A percentile compares a stretch with the other conserved stretches of the same genome.
Conservation (phyloP, 2,888 invertebrate genomes). For the Urechis unicinctus region DNA sequence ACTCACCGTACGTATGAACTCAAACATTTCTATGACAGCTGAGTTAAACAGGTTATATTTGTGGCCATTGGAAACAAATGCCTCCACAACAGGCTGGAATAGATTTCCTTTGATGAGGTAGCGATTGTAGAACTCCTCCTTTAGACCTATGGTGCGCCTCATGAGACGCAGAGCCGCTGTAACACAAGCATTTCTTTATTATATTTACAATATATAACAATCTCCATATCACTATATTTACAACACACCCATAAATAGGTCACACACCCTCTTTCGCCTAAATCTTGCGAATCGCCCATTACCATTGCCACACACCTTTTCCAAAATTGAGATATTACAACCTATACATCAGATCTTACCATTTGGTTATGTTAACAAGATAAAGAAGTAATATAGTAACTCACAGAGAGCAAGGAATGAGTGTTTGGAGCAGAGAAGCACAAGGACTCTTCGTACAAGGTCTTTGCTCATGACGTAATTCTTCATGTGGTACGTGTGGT, state of each 20-base stretch:
- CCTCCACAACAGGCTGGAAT: conserved; percentile 92
- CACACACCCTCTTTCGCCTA: too few relatives aligned
- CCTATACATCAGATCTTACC: too few relatives aligned
- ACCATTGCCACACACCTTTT: too few relatives aligned
- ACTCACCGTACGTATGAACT: conserved; percentile 82
- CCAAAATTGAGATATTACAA: too few relatives aligned
- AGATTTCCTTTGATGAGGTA: conserved; percentile 91
- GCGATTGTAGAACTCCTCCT: conserved; percentile 97
- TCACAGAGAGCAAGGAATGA: conserved; percentile 88
- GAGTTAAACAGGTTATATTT: conserved; percentile 98
- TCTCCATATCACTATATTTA: too few relatives aligned
- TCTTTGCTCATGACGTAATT: conserved; percentile 96
- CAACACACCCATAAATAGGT: too few relatives aligned
- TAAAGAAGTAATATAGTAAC: too few relatives aligned
- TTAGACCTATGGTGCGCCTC: conserved; percentile 91
- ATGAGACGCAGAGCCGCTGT: conserved; percentile 87
- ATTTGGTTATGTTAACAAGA: too few relatives aligned
- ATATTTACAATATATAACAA: too few relatives aligned
- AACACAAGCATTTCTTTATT: conserved; percentile 17
- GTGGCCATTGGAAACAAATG: conserved; percentile 92
- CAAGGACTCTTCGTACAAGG: conserved; percentile 86
- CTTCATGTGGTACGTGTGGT: conserved; percentile 98
- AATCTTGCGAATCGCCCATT: too few relatives aligned
- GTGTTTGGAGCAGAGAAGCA: conserved; percentile 93
- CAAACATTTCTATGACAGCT: conserved; percentile 97